Conservation (phyloP, 2,888 invertebrate species). For the Sussaba pulchella region DNA sequence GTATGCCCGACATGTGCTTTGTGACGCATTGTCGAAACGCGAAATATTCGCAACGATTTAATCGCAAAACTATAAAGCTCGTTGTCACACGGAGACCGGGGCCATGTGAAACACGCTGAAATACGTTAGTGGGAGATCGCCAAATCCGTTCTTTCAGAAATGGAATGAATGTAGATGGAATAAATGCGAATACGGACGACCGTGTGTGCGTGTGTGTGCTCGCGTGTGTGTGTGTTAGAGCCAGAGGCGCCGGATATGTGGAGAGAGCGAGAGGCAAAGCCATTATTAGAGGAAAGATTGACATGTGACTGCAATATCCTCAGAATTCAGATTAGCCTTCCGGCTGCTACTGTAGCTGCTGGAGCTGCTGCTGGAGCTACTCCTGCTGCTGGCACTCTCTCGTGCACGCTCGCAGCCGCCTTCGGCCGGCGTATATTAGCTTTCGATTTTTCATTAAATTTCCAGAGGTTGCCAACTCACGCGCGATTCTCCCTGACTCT, state of each 20-base stretch:
- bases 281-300: constrained; percentile 71
- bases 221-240: background rate
- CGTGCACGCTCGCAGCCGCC: constrained; percentile 31
- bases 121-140: too few species aligned
- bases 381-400: constrained; percentile 50
- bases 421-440: constrained; percentile 67
- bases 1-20: too few species aligned
- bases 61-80: too few species aligned
- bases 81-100: too few species aligned
- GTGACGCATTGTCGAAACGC: too few species aligned
- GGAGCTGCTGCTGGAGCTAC: constrained; percentile 32
- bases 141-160: too few species aligned
- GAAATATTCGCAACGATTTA: too few species aligned
- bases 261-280: constrained; percentile 53
- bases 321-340: constrained; percentile 72
- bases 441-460: constrained; percentile 73
- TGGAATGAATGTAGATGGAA: too few species aligned
- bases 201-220: too few species aligned
- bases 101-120: too few species aligned
- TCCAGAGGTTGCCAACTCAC: constrained; percentile 66
- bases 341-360: constrained; percentile 59
- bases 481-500: constrained; percentile 32
- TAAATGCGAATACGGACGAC: too few species aligned
- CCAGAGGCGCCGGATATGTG: constrained; percentile 17
- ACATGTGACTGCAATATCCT: constrained; percentile 71